Evolutionary conservation across 2,113 vertebrate genomes (phyloP).

Genomic region (Chunga burmeisteri): DNA sequence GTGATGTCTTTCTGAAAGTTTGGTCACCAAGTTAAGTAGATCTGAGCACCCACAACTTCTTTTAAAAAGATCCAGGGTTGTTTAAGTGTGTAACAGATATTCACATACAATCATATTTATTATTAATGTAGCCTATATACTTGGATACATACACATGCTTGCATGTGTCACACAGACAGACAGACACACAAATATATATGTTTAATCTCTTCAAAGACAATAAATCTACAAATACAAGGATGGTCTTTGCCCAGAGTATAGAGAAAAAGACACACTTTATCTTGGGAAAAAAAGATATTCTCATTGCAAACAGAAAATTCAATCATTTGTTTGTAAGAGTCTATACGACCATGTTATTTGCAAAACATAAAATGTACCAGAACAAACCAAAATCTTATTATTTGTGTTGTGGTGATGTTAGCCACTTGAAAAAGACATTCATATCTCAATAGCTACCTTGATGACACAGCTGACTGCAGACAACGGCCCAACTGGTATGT

Average conservation of each 20-base stretch:
- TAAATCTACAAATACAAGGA: background rate
- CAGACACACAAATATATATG: background rate
- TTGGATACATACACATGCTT: background rate
- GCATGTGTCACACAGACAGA: accelerated
- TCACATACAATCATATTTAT: background rate
- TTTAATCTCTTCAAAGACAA: background rate
- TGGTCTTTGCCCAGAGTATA: background rate
- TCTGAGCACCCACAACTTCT: background rate
- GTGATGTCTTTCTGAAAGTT: background rate
- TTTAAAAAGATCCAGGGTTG: background rate
- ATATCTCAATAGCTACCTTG: background rate
- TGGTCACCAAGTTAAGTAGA: background rate
- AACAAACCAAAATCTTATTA: background rate
- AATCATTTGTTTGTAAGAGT: background rate
- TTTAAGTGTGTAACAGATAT: background rate
- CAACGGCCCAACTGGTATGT: background rate
- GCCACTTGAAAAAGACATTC: background rate
- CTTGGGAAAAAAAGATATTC: background rate
- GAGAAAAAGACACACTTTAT: background rate
- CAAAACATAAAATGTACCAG: background rate
- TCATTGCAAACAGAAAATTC: background rate
- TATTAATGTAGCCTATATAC: background rate
- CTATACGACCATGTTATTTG: background rate
- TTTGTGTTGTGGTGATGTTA: background rate
- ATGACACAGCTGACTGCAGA: background rate